Percentiles rank a stretch among this genome's conserved stretches.
Evolutionary conservation across 1,140 invertebrate genomes (phyloP).

Genomic region (Yoshiicerus persimilis): DNA sequence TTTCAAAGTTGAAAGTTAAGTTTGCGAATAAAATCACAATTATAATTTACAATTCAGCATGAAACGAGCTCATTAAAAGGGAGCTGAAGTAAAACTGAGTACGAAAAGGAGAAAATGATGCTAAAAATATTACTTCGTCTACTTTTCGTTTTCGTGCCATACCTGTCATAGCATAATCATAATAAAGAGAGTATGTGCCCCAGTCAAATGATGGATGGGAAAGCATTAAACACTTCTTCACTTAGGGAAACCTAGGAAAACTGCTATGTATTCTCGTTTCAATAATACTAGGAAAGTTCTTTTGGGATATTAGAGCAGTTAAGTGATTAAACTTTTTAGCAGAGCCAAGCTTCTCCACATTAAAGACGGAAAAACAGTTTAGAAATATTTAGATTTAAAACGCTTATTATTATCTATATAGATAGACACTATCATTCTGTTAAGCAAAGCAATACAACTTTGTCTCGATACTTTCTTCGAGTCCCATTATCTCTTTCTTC

Average conservation of each 20-base stretch:
- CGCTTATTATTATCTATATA: neutral
- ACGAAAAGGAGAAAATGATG: neutral
- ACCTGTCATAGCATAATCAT: neutral
- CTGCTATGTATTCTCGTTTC: neutral
- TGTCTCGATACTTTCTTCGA: neutral
- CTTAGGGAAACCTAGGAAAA: neutral
- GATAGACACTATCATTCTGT: neutral
- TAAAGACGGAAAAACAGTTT: neutral
- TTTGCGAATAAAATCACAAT: constrained; percentile 1
- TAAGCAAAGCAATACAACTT: neutral
- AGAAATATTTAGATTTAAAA: neutral
- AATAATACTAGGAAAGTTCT: neutral
- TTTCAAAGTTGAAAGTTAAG: neutral
- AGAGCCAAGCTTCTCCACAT: neutral
- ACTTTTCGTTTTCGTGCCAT: neutral
- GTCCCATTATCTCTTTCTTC: neutral
- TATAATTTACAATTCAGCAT: neutral
- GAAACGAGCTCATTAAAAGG: neutral
- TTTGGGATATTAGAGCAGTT: neutral
- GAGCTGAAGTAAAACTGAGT: neutral
- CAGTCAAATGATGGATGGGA: neutral
- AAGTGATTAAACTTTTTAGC: neutral
- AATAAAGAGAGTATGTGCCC: neutral
- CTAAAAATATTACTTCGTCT: neutral
- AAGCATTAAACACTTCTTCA: neutral